Conservation (phyloP, 2,888 invertebrate genomes). For the Hipparchia semele region DNA sequence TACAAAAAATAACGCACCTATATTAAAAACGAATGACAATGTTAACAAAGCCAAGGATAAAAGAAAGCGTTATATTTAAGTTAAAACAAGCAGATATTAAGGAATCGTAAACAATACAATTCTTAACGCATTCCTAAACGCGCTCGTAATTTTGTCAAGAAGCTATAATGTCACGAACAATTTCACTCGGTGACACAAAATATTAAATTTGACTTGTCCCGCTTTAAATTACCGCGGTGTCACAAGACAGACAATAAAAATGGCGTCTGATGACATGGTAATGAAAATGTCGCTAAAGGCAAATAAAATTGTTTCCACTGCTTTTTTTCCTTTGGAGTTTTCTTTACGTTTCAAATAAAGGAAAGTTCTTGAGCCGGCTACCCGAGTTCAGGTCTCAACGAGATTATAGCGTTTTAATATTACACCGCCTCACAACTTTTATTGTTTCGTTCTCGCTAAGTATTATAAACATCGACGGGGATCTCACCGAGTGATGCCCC, state of each 20-base stretch:
- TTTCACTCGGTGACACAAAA: slow-evolving; percentile 48
- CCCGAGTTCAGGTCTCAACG: slow-evolving; percentile 55
- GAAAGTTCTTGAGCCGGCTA: slow-evolving; percentile 55
- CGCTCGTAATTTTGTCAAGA: slow-evolving; percentile 42
- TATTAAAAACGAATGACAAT: too few relatives aligned
- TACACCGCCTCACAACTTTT: slow-evolving; percentile 70
- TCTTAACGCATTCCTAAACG: slow-evolving; percentile 6
- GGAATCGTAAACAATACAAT: slow-evolving; percentile 7
- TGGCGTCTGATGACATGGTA: slow-evolving; percentile 64
- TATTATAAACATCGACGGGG: slow-evolving; percentile 67
- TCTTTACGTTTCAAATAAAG: slow-evolving; percentile 68
- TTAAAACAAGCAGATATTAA: slow-evolving; percentile 10
- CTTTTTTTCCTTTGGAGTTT: slow-evolving; percentile 54
- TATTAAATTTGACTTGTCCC: slow-evolving; percentile 62
- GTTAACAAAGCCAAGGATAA: background rate
- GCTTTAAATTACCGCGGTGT: slow-evolving; percentile 49
- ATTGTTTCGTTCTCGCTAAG: slow-evolving; percentile 68
- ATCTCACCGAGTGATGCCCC: slow-evolving; percentile 68
- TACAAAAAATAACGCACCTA: background rate
- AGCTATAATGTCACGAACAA: slow-evolving; percentile 51
- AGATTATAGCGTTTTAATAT: slow-evolving; percentile 79
- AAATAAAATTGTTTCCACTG: slow-evolving; percentile 59
- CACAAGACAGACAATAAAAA: slow-evolving; percentile 56
- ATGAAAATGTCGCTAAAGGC: slow-evolving; percentile 66
- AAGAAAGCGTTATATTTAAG: background rate